A percentile compares a stretch with the other conserved stretches of the same genome.
These are phyloP conservation scores for Chrysolina oricalcia DNA, from an alignment of 2,888 invertebrate species.

Conservation along the genomic window DNA sequence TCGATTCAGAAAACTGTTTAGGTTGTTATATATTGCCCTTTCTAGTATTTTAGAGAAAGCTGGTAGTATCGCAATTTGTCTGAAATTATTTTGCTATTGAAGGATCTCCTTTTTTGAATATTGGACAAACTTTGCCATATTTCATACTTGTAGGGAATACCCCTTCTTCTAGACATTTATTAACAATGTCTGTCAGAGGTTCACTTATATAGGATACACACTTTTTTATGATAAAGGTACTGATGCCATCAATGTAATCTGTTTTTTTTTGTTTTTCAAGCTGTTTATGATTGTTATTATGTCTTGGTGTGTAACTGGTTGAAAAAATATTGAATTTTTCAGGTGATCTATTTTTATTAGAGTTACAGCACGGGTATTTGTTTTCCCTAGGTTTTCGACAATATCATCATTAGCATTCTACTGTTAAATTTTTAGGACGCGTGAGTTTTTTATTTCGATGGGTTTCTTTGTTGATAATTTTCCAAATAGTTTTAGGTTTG, in stretches of 20 bases:
- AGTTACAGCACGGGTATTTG: constrained; percentile 14
- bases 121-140: constrained; percentile 9
- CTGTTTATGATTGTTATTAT: constrained; percentile 3
- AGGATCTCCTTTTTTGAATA: no score
- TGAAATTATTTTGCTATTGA: no score
- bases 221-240: background rate
- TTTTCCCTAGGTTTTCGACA: constrained; percentile 15
- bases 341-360: constrained; percentile 6
- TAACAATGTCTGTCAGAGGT: constrained; percentile 7
- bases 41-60: no score
- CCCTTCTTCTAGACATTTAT: background rate
- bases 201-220: background rate
- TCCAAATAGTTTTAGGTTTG: no score
- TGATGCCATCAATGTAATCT: constrained; percentile 16
- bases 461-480: no score
- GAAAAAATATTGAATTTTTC: constrained; percentile 25
- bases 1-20: no score
- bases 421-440: no score
- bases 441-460: no score
- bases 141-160: background rate
- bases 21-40: no score
- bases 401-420: background rate
- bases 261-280: constrained; percentile 26
- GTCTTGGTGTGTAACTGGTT: constrained; percentile 14
- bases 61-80: no score